These are phyloP conservation scores for Prorops nasuta DNA, from an alignment of 1,140 invertebrate species.

Conservation along the genomic window DNA sequence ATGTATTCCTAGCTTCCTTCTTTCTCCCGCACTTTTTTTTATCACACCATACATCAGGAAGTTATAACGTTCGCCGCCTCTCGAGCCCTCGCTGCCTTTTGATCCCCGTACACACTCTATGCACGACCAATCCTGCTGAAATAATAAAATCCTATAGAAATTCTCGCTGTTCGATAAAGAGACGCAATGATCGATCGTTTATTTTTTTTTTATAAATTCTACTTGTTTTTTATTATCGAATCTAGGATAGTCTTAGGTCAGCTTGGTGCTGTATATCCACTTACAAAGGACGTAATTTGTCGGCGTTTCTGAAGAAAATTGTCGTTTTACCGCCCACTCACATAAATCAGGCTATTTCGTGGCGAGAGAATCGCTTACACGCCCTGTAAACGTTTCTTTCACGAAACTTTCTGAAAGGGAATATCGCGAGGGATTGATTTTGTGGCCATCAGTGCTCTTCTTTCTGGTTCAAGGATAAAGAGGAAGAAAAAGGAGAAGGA, in stretches of 20 bases:
- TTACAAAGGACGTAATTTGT: neutral
- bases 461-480: neutral
- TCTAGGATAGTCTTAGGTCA: neutral
- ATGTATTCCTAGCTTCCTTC: too few relatives aligned
- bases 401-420: slow-evolving; percentile 6
- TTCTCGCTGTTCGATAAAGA: too few relatives aligned
- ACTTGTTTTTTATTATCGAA: neutral
- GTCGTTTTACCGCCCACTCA: slow-evolving; percentile 10
- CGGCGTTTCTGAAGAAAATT: neutral
- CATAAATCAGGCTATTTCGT: slow-evolving; percentile 28
- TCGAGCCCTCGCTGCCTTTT: slow-evolving; percentile 6
- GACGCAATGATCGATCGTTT: too few relatives aligned
- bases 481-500: too few relatives aligned
- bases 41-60: slow-evolving; percentile 30
- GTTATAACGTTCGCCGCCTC: slow-evolving; percentile 28
- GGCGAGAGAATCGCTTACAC: slow-evolving; percentile 21
- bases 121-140: slow-evolving; percentile 18
- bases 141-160: too few relatives aligned
- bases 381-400: slow-evolving; percentile 21
- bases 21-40: too few relatives aligned
- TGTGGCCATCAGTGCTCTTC: slow-evolving; percentile 13
- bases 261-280: neutral
- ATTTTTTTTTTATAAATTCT: too few relatives aligned
- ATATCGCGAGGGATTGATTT: slow-evolving; percentile 7
- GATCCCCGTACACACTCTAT: neutral